Conservation (phyloP, 2,888 invertebrate genomes). For the Eupithecia centaureata region DNA sequence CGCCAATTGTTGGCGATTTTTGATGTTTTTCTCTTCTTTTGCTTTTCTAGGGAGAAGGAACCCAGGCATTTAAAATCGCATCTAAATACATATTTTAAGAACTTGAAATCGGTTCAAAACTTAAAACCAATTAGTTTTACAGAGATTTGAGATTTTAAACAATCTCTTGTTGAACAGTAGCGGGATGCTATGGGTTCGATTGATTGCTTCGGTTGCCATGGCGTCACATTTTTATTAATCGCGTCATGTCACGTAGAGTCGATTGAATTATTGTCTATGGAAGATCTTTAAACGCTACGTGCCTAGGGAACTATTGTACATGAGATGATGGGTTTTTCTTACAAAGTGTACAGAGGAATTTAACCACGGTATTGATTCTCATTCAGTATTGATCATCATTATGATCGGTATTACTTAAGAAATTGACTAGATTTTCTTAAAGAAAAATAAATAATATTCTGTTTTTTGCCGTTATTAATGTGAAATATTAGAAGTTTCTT, state of each 20-base stretch:
- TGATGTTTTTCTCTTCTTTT: too few species aligned
- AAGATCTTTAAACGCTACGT: constrained; percentile 28
- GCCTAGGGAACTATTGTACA: constrained; percentile 13
- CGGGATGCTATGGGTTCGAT: neutral
- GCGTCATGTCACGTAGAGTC: constrained; percentile 41
- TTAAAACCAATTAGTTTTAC: too few species aligned
- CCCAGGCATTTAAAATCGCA: too few species aligned
- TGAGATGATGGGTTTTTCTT: constrained; percentile 9
- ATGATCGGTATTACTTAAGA: neutral
- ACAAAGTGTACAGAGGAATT: neutral
- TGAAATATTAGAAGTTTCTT: too few species aligned
- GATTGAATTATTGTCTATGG: constrained; percentile 26
- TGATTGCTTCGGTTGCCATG: constrained; percentile 27
- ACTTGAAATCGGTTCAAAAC: neutral
- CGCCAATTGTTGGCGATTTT: neutral
- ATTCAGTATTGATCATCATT: neutral
- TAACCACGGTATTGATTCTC: neutral
- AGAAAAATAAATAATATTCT: too few species aligned
- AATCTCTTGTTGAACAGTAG: neutral
- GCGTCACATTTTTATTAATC: constrained; percentile 38
- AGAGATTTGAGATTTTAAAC: neutral
- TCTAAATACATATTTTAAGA: too few species aligned
- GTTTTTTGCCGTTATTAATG: too few species aligned
- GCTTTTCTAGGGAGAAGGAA: neutral
- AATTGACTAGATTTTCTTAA: too few species aligned